Base-by-base conservation (phyloP, 2,797 vertebrate genomes). In the Miichthys miiuy region DNA sequence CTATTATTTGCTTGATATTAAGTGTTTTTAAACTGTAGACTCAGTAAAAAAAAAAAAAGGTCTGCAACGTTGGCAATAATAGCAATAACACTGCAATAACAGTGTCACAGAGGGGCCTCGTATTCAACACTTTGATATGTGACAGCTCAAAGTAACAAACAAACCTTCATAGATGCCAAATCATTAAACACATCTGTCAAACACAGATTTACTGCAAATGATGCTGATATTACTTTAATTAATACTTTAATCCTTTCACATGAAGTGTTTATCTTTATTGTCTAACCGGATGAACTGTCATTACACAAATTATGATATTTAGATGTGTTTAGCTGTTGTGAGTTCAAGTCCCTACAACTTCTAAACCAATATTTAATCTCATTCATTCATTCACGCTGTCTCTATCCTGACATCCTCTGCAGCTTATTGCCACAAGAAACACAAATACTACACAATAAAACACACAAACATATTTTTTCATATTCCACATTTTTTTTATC, bases 101-200 rank as follows among this genome's bases (percentile, higher is more conserved):
- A 0, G 13, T 57, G 23, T 42, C 51, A 64, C n/a, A 21, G 46
- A 16, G 41, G 4, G 7, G 16, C 3, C 16, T 21, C 20, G n/a
- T 25, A 18, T 55, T 66, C 48, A 61, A 4, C 38, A 61, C 8
- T 20, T 14, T 47, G n/a, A 57, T 57, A 44, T 21, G 11, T 25
- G 47, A 77, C 34, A 30, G 14, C 50, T 66, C 38, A 54, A 66
- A 38, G 20, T 9, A 44, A 66, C 44, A 17, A 52, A 65, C 10
- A 44, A 38, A 46, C 16, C 20, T 25, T 52, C 11, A 34, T 0
- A 66, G 0, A 54, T 65, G 61, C 2, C 13, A 63, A 23, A 44
- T 68, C 6, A 58, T 34, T 16, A 34, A 34, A 6, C 1, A 34
- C 30, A 34, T 6, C 30, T 34, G 30, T 34, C 30, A 34, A 34